Evolutionary conservation across 2,113 vertebrate genomes (phyloP).

Genomic region (Willisornis vidua): DNA sequence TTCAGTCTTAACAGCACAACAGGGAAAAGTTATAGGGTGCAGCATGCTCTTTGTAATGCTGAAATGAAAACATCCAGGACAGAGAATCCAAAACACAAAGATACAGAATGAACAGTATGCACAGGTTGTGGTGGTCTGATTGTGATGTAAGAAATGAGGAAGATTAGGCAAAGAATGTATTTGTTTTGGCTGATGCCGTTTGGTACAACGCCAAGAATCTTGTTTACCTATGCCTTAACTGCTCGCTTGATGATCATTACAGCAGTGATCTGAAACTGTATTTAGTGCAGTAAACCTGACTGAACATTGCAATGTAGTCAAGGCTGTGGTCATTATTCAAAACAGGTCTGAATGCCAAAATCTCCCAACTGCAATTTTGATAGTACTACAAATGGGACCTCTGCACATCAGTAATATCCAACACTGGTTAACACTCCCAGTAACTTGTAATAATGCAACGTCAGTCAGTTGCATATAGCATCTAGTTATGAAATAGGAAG

Average conservation of each 20-base stretch:
- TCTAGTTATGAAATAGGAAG: not conserved
- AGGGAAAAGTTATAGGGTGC: not conserved
- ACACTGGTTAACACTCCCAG: not conserved
- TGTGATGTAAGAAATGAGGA: not conserved
- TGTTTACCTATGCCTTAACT: not conserved
- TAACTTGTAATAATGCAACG: not conserved
- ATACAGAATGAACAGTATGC: not conserved
- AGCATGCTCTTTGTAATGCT: not conserved
- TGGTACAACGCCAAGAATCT: not conserved
- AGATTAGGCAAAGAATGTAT: not conserved
- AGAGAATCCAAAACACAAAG: slow-evolving; percentile 10
- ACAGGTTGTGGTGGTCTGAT: not conserved
- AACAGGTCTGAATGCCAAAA: not conserved
- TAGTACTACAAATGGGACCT: not conserved
- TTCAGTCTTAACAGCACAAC: not conserved
- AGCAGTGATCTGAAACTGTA: not conserved
- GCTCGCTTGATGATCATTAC: rapidly evolving
- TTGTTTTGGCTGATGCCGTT: not conserved
- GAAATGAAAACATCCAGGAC: not conserved
- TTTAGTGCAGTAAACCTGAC: not conserved
- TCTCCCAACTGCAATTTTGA: not conserved
- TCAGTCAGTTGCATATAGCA: not conserved
- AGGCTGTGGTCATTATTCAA: not conserved
- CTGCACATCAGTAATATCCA: not conserved
- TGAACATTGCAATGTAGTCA: not conserved